Conservation (phyloP, 2,888 invertebrate species). For the Liopterus haemorrhoidalis region DNA sequence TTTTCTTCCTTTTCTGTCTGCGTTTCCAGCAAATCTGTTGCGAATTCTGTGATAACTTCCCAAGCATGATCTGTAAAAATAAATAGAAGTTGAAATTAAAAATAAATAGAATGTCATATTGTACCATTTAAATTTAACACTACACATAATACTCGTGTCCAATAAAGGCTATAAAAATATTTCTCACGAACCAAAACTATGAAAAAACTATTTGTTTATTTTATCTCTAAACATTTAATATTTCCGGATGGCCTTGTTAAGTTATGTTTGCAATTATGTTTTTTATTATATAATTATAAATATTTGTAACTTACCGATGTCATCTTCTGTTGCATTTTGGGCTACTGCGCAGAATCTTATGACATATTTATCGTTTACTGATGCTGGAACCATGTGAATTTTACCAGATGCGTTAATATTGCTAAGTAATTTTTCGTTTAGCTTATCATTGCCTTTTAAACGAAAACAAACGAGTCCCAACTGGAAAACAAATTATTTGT, state of each 20-base stretch:
- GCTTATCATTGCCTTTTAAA: slow-evolving; percentile 67
- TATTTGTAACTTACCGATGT: slow-evolving; percentile 65
- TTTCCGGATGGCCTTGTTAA: neutral
- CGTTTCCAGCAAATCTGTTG: slow-evolving; percentile 72
- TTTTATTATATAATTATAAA: neutral
- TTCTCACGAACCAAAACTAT: too few relatives aligned
- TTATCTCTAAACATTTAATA: too few relatives aligned
- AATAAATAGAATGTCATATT: neutral
- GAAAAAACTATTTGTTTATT: too few relatives aligned
- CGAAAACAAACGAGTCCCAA: slow-evolving; percentile 90
- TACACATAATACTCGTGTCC: neutral
- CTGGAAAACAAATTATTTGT: too few relatives aligned
- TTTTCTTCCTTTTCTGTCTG: slow-evolving; percentile 54
- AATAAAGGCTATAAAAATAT: too few relatives aligned
- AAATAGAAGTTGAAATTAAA: slow-evolving; percentile 11
- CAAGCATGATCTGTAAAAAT: slow-evolving; percentile 67
- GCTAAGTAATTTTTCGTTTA: slow-evolving; percentile 88
- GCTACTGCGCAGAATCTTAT: slow-evolving; percentile 93
- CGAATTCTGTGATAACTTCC: slow-evolving; percentile 75
- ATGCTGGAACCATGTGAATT: slow-evolving; percentile 95
- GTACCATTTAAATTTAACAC: slow-evolving; percentile 7
- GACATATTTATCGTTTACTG: slow-evolving; percentile 81
- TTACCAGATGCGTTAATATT: slow-evolving; percentile 92
- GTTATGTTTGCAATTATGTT: neutral
- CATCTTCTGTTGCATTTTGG: slow-evolving; percentile 78